Base-by-base conservation (phyloP, 2,113 vertebrate species). In the Macrotis lagotis region DNA sequence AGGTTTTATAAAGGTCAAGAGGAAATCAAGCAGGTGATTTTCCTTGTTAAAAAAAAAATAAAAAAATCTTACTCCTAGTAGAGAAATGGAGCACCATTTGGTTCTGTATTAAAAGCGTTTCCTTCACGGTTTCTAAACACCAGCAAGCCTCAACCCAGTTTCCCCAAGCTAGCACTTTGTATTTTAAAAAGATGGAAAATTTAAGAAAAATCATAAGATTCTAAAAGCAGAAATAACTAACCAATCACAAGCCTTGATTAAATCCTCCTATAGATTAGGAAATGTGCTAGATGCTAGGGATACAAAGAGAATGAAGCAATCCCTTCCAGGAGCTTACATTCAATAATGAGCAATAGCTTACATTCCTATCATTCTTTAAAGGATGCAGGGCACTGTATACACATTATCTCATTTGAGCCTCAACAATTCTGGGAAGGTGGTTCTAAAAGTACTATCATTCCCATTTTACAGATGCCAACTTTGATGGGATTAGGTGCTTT, bases 1-100 rank as follows among this genome's bases (percentile, higher is more conserved):
- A 96, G 92, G 96, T 94, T 94, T 97, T 93, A 95, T 94, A 91
- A 96, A 98, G 97, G 97, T 95, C 98, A 96, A 26, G 93, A 95
- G 91, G 74, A 92, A 95, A 92, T 52, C 90, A 31, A 83, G 59
- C 49, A 51, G 93, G 49, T 90, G 92, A 92, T 96, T 91, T 92
- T 94, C 95, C 95, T 53, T 50, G 49, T 92, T 90, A 3, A 31
- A 66, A 66, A 37, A 94, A 95, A 94, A 95, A 44, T n/a, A 89
- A 95, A 37, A 44, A 44, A 44, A 4, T 0, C n/a, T 89, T 16
- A 0, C 2, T 52, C 5, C 31, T 90, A 51, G 53, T 37, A 14
- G 31, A 37, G 74, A 97, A 66, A 88, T 48, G 51, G 1, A 48
- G 88, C 55, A 66, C 92, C 37, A 26, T 91, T 31, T 3, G n/a